Percentiles rank a stretch among this genome's conserved stretches.
Evolutionary conservation across 2,113 vertebrate genomes (phyloP).

Genomic region (Nicator chloris): DNA sequence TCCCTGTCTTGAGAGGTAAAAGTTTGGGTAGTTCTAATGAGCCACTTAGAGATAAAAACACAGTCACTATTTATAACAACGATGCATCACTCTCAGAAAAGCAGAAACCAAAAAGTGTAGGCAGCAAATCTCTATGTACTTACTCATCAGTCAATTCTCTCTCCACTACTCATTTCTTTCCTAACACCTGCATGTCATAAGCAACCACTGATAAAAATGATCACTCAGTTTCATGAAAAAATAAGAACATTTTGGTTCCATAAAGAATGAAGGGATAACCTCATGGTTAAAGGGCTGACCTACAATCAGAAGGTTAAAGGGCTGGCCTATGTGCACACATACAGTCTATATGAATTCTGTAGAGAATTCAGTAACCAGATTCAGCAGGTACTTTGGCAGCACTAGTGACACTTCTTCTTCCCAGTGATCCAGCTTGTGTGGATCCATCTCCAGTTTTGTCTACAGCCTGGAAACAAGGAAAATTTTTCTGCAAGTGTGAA

Average conservation of each 20-base stretch:
- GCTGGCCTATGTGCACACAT: background rate
- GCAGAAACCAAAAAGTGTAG: conserved; percentile 25
- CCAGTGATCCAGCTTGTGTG: background rate
- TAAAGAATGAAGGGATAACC: background rate
- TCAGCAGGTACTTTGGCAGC: background rate
- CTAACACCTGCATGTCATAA: conserved; percentile 29
- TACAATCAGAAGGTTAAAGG: background rate
- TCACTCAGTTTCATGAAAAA: background rate
- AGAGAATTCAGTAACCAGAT: background rate
- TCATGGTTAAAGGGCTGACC: background rate
- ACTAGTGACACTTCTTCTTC: background rate
- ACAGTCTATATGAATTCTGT: background rate
- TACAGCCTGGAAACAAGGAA: background rate
- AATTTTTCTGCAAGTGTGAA: background rate
- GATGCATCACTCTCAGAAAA: background rate
- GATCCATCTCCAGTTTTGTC: background rate
- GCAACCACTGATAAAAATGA: background rate
- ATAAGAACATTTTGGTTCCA: background rate
- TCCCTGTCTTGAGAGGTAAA: background rate
- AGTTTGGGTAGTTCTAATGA: background rate
- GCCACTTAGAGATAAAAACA: background rate
- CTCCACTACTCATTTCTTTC: conserved; percentile 25
- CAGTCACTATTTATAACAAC: conserved; percentile 32
- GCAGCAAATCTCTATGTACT: conserved; percentile 2
- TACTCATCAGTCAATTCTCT: conserved; percentile 40